Base-by-base conservation (phyloP, 1,140 invertebrate genomes). In the Trichoplusia ni region DNA sequence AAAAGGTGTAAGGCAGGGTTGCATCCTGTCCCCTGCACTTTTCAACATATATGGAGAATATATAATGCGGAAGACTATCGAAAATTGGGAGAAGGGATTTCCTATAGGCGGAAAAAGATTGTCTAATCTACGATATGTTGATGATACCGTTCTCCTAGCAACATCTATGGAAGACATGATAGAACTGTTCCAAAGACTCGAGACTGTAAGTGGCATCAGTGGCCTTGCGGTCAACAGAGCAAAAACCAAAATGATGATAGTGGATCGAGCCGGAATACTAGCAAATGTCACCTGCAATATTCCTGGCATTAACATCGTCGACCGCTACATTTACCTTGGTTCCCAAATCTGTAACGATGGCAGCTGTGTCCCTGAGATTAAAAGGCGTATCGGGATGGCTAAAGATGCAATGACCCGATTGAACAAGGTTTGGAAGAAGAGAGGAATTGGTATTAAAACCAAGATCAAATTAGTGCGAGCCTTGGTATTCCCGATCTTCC, bases 41-140 rank as follows among this genome's bases (percentile, higher is more conserved):
- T 69, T 69, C n/a, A 69, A 69, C 56, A 64, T 42, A 1, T 69
- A 69, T 25, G 67, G 61, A 31, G 67, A 64, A 46, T 64, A 64
- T 29, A 61, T 69, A 1, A 63, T 64, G 23, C 29, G 67, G 5
- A 13, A 31, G 7, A 31, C 46, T 8, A 13, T 31, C 5, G 60
- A 69, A 29, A 27, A 51, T 16, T 68, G 65, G 65, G 51, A 63
- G 2, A 49, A 23, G 3, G 56, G 56, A n/a, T 11, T 62, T 1
- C 16, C 13, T 9, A 40, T 67, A n/a, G 51, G 51, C 8, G 60
- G 53, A 6, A 16, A 6, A 0, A 61, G 37, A 38, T 23, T 67
- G 5, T 33, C 19, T 8, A 61, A 62, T 21, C 49, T 67, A 1
- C 16, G 64, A 25, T 67, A 67, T 33, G 64, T 38, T 3, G 64